Base-by-base conservation (phyloP, 2,113 vertebrate genomes). In the Dromas ardeola region DNA sequence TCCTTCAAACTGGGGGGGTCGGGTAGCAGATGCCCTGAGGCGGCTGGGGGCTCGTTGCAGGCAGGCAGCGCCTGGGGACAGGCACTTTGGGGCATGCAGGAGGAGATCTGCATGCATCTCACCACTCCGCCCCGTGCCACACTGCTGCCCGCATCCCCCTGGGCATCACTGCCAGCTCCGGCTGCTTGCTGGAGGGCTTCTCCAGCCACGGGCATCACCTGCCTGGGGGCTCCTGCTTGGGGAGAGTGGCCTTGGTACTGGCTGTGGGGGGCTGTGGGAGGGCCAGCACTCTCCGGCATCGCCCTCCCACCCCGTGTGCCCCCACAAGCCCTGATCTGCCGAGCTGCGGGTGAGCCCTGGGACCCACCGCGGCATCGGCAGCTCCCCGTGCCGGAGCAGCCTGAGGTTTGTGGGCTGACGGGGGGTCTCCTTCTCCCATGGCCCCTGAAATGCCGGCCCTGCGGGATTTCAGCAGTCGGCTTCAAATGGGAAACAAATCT, bases 401-500 rank as follows among this genome's bases (percentile, higher is more conserved):
- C 47, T 18, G 77, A 91, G 74, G 61, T 66, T 91, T 74, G 73
- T 81, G 85, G 52, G 55, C 65, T 90, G n/a, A 5, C 56, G 25
- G n/a, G 21, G 77, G 43, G 38, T 78, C 23, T 84, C 27, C 56
- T 89, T 81, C 81, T 94, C 81, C 59, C n/a, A 25, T 1, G 14
- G 53, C 45, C 53, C 36, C 84, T 13, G 5, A 53, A 93, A 90
- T 7, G 3, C 43, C 6, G 12, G 70, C 38, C 58, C 63, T 6
- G 59, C 1, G 62, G 88, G 86, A 86, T 89, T 91, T 87, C 90
- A 84, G 92, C 89, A 83, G 59, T 47, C 20, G 3, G 73, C 90
- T 96, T 96, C 78, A 94, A 96, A 96, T 67, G 83, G 88, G 92
- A 94, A 97, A 95, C 88, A 97, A 95, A 97, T 83, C 94, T 96